These are phyloP conservation scores for Hippolais icterina DNA, from an alignment of 2,113 vertebrate genomes.

Conservation along the genomic window DNA sequence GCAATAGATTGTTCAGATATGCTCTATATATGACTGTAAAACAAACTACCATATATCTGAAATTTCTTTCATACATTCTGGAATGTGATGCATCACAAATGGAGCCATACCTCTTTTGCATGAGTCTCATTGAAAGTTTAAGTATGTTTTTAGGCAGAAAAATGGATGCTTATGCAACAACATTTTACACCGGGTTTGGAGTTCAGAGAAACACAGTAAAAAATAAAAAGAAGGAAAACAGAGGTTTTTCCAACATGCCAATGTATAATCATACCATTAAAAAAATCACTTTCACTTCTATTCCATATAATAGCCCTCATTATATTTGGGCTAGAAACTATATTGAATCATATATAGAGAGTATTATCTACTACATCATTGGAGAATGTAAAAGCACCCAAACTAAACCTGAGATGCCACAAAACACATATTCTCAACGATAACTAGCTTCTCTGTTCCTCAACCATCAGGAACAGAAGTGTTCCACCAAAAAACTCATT, in stretches of 20 bases:
- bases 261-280: neutral
- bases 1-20: neutral
- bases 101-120: neutral
- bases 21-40: neutral
- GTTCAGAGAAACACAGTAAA: neutral
- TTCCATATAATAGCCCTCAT: neutral
- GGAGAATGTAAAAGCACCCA: neutral
- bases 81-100: neutral
- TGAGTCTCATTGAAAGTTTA: neutral
- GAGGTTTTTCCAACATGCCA: neutral
- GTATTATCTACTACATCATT: accelerated
- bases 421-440: neutral
- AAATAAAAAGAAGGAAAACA: neutral
- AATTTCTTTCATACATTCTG: neutral
- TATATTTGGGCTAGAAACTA: neutral
- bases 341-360: neutral
- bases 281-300: neutral
- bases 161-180: neutral
- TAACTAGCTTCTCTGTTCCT: neutral
- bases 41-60: neutral
- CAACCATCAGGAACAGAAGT: neutral
- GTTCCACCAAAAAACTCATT: neutral
- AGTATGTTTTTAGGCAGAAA: neutral
- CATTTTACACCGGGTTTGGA: neutral
- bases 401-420: neutral